phyloP scores from a whole-genome alignment of 2,888 invertebrate genomes.

The Mycalesis mineus region DNA sequence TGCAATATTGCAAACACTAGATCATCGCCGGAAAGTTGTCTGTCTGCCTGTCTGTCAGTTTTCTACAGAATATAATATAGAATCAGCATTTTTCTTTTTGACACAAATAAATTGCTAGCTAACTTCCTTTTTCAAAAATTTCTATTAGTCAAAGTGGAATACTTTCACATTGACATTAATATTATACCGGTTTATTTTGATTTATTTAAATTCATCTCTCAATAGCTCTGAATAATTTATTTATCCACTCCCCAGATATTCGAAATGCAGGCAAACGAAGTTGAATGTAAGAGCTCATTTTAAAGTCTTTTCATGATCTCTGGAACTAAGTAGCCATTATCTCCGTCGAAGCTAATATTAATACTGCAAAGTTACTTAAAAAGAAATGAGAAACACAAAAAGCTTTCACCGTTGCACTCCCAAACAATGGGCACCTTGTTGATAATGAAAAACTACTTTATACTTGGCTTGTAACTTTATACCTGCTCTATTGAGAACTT shows the following conservation, averaged over 20 bases:
- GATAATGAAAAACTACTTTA: constrained; percentile 1
- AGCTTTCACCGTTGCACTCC: neutral
- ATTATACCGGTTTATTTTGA: too few species aligned
- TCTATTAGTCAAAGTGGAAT: too few species aligned
- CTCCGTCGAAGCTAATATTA: constrained; percentile 1
- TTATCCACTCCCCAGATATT: neutral
- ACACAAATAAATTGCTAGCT: too few species aligned
- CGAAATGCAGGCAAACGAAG: neutral
- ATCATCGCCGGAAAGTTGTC: too few species aligned
- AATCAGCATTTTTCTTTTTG: too few species aligned
- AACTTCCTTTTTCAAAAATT: too few species aligned
- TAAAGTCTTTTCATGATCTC: neutral
- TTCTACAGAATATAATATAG: too few species aligned
- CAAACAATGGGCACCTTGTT: constrained; percentile 1
- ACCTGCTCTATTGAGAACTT: neutral
- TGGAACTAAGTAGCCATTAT: neutral
- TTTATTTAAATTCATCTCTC: too few species aligned
- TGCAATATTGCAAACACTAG: too few species aligned
- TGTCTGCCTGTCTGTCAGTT: too few species aligned
- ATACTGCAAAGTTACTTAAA: constrained; percentile 1
- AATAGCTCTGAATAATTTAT: too few species aligned
- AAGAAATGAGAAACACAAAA: neutral
- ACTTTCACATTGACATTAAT: too few species aligned
- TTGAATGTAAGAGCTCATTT: neutral
- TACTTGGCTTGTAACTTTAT: neutral